Conservation (phyloP, 37 sponge, comb jelly and placozoan genomes). For the Hormiphora californensis region DNA sequence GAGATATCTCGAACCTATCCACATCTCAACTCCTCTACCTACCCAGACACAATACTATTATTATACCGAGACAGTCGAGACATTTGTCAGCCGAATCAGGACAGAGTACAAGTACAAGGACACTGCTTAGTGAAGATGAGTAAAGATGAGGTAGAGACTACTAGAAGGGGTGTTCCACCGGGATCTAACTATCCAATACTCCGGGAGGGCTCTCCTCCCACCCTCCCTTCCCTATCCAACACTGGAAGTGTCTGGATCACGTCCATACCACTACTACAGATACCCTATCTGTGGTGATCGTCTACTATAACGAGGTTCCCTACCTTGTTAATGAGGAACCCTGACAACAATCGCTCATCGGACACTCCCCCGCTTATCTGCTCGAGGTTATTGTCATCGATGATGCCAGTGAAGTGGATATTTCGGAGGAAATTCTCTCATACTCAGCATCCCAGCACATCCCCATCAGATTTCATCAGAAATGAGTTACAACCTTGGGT, state of each 20-base stretch:
- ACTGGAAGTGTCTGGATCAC: not conserved
- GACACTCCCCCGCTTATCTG: conserved; percentile 3
- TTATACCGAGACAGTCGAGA: not conserved
- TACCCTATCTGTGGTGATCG: not conserved
- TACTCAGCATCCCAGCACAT: not conserved
- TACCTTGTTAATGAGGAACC: not conserved
- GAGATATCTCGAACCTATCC: no score
- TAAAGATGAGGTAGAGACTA: not conserved
- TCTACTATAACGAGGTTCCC: conserved; percentile 1
- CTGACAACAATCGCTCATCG: conserved; percentile 1
- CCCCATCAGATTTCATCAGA: not conserved
- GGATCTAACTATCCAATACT: not conserved
- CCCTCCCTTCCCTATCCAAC: not conserved
- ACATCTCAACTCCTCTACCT: no score
- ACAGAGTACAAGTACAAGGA: conserved; percentile 36
- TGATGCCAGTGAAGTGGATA: conserved; percentile 1
- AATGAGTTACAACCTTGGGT: not conserved
- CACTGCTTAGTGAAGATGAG: not conserved
- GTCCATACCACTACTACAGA: not conserved
- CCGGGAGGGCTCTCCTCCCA: not conserved
- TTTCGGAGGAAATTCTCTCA: not conserved
- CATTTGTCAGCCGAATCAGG: not conserved
- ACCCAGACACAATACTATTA: no score
- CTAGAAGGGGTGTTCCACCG: not conserved
- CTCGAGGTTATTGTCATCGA: conserved; percentile 10